Conservation (phyloP, 1,140 invertebrate genomes). For the Stegodyphus mimosarum region DNA sequence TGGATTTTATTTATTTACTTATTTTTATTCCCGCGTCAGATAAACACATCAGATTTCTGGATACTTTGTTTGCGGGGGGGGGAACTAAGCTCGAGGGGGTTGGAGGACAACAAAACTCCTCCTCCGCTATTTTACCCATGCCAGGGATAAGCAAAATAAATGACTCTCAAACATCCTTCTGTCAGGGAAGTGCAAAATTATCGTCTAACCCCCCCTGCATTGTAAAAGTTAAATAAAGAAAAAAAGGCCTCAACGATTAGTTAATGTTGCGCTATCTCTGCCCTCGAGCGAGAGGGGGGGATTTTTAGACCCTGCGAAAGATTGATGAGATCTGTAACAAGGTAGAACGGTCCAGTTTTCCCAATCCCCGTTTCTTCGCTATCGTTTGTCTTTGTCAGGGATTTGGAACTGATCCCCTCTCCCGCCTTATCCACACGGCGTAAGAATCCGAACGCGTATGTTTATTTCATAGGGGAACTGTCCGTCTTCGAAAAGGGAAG, state of each 20-base stretch:
- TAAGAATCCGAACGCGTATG: not conserved
- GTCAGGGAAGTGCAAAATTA: conserved; percentile 56
- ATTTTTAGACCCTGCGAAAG: conserved; percentile 3
- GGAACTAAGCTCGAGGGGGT: not conserved
- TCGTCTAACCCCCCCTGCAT: conserved; percentile 1
- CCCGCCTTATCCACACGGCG: not conserved
- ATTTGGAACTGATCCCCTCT: conserved; percentile 16
- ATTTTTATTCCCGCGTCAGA: not conserved
- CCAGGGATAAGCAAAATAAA: conserved; percentile 54
- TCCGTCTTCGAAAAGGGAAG: not conserved
- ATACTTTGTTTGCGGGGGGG: not conserved
- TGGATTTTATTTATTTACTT: too few species aligned
- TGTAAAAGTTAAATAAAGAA: not conserved
- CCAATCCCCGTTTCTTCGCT: not conserved
- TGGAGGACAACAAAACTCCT: not conserved
- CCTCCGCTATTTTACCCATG: not conserved
- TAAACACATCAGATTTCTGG: conserved; percentile 38
- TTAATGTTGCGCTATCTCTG: conserved; percentile 29
- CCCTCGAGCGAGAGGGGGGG: not conserved
- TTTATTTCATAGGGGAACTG: not conserved
- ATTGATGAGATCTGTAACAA: conserved; percentile 50
- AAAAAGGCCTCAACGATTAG: conserved; percentile 30
- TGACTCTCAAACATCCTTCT: conserved; percentile 49
- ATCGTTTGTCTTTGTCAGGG: conserved; percentile 40
- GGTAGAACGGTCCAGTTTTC: conserved; percentile 20